Percentiles rank a stretch among this genome's conserved stretches.
These are phyloP conservation scores for Synanceia verrucosa DNA, from an alignment of 2,797 vertebrate species.

Conservation along the genomic window DNA sequence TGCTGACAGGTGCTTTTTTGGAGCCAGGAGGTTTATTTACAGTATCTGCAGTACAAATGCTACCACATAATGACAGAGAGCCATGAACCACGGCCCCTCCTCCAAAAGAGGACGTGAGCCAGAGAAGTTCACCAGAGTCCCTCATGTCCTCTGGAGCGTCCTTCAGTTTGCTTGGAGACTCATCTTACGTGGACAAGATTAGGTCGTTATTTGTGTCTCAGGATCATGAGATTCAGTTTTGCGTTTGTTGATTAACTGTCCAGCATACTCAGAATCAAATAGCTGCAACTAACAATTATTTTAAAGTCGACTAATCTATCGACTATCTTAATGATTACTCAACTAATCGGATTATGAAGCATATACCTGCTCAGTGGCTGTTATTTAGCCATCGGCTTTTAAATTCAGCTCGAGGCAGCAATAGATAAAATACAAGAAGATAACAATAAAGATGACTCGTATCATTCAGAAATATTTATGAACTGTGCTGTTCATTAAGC, in stretches of 20 bases:
- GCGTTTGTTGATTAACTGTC: background rate
- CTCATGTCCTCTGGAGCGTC: background rate
- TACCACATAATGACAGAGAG: constrained; percentile 6
- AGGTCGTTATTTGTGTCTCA: background rate
- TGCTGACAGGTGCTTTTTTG: constrained; percentile 36
- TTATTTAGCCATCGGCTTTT: too few species aligned
- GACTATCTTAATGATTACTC: too few species aligned
- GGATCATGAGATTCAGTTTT: background rate
- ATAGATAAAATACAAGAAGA: too few species aligned
- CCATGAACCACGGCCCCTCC: background rate
- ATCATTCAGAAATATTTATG: too few species aligned
- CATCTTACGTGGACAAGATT: background rate
- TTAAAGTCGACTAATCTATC: too few species aligned
- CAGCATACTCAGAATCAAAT: background rate
- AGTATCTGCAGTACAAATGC: constrained; percentile 5
- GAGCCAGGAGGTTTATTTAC: constrained; percentile 25
- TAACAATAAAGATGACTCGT: too few species aligned
- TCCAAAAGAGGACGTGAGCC: background rate
- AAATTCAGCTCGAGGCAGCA: too few species aligned
- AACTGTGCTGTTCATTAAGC: too few species aligned
- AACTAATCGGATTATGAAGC: too few species aligned
- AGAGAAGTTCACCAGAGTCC: background rate
- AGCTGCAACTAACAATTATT: too few species aligned
- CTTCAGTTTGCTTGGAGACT: background rate
- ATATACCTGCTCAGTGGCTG: too few species aligned